These are phyloP conservation scores for Lophius piscatorius DNA, from an alignment of 2,113 vertebrate species.

Conservation along the genomic window DNA sequence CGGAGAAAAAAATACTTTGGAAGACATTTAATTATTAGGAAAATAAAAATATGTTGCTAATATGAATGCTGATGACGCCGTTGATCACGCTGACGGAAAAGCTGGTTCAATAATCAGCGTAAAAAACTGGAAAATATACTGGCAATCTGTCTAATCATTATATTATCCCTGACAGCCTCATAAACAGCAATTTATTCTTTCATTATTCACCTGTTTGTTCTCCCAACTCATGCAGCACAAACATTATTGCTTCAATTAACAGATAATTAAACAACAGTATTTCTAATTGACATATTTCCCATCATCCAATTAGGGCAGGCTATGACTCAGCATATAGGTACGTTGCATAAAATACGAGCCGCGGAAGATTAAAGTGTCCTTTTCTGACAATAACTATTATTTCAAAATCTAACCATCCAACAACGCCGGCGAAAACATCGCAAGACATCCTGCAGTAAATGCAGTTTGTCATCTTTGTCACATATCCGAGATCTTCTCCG, in stretches of 20 bases:
- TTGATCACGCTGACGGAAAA: conserved; percentile 32
- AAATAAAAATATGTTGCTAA: conserved; percentile 38
- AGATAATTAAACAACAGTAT: conserved; percentile 79
- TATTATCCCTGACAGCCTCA: conserved; percentile 75
- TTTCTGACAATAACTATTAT: conserved; percentile 33
- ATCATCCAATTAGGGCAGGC: conserved; percentile 68
- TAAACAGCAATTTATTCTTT: conserved; percentile 79
- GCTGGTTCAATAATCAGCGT: conserved; percentile 52
- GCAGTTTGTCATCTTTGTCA: conserved; percentile 68
- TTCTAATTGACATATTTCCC: conserved; percentile 77
- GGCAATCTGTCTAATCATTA: conserved; percentile 71
- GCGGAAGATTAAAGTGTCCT: conserved; percentile 35
- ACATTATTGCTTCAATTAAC: conserved; percentile 79
- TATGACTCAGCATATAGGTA: conserved; percentile 61
- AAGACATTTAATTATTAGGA: conserved; percentile 18
- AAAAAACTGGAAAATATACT: conserved; percentile 54
- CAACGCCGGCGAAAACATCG: conserved; percentile 29
- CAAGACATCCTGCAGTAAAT: conserved; percentile 45
- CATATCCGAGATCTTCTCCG: conserved; percentile 65
- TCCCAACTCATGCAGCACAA: conserved; percentile 70
- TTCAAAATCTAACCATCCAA: conserved; percentile 44
- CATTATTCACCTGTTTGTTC: conserved; percentile 79
- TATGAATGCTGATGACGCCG: conserved; percentile 28
- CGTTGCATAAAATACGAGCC: conserved; percentile 11
- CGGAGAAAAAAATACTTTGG: conserved; percentile 16